Conservation (phyloP, 2,113 vertebrate genomes). For the Peromyscus polionotus region DNA sequence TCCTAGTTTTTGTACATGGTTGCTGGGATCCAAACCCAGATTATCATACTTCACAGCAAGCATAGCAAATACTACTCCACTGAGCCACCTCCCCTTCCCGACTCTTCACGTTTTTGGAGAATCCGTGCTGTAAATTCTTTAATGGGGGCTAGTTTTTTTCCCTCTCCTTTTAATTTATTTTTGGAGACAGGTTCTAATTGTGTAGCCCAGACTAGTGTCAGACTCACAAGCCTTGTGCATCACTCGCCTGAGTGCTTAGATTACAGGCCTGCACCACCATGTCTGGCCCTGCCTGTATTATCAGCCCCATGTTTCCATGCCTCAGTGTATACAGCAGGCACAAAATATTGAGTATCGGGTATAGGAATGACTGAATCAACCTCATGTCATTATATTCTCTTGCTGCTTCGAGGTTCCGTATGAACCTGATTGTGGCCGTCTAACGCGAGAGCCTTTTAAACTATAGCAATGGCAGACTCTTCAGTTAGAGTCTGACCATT, state of each 20-base stretch:
- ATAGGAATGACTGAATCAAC: not conserved
- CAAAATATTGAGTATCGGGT: not conserved
- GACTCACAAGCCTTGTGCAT: not conserved
- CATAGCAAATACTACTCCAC: not conserved
- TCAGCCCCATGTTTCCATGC: not conserved
- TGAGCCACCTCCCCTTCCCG: not conserved
- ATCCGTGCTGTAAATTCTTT: not conserved
- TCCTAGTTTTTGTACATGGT: not conserved
- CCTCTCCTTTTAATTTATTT: not conserved
- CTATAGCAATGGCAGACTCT: not conserved
- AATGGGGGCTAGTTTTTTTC: not conserved
- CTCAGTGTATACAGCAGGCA: not conserved
- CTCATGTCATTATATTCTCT: not conserved
- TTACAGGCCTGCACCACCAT: not conserved
- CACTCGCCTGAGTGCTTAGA: too few relatives aligned
- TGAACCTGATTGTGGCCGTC: not conserved
- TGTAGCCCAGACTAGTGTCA: not conserved
- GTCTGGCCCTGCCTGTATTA: not conserved
- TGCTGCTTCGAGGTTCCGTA: not conserved
- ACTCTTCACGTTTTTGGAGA: not conserved
- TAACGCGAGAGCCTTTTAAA: not conserved
- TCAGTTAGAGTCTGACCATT: conserved; percentile 1
- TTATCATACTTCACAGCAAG: not conserved
- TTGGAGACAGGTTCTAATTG: not conserved
- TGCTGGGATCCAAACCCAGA: not conserved